phyloP scores from a whole-genome alignment of 2,797 vertebrate genomes.

The Nasua narica region DNA sequence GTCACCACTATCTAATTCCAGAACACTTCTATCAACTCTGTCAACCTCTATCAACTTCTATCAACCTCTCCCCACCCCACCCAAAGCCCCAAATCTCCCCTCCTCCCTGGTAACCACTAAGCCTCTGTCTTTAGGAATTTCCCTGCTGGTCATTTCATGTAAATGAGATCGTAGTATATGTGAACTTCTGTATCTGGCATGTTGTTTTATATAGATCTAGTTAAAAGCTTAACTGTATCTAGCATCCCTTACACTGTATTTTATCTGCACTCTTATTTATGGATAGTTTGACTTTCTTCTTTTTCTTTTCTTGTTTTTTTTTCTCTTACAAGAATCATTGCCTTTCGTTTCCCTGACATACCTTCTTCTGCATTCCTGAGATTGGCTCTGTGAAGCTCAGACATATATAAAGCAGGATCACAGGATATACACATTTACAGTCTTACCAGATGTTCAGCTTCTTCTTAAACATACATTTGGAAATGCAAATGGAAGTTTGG shows the following conservation, averaged over 20 bases:
- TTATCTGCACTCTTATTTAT: constrained; percentile 3
- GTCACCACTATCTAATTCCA: not conserved
- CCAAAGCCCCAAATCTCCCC: not conserved
- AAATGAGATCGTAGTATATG: not conserved
- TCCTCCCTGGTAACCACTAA: not conserved
- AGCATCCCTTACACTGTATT: not conserved
- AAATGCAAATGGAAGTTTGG: constrained; percentile 9
- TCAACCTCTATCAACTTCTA: too few species aligned
- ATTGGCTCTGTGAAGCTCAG: not conserved
- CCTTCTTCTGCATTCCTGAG: not conserved
- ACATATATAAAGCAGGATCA: not conserved
- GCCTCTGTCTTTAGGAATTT: not conserved
- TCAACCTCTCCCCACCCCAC: not conserved
- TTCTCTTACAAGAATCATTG: not conserved
- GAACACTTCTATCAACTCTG: not conserved
- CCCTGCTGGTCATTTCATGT: not conserved
- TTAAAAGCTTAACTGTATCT: not conserved
- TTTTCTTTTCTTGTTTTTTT: not conserved
- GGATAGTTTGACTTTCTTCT: not conserved
- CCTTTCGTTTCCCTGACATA: not conserved
- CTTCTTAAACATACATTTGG: not conserved
- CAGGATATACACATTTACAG: not conserved
- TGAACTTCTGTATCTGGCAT: not conserved
- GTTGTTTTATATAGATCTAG: not conserved
- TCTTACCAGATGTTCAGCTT: not conserved